A percentile compares a stretch with the other conserved stretches of the same genome.
Conservation (phyloP, 2,113 vertebrate species). For the Callocephalon fimbriatum region DNA sequence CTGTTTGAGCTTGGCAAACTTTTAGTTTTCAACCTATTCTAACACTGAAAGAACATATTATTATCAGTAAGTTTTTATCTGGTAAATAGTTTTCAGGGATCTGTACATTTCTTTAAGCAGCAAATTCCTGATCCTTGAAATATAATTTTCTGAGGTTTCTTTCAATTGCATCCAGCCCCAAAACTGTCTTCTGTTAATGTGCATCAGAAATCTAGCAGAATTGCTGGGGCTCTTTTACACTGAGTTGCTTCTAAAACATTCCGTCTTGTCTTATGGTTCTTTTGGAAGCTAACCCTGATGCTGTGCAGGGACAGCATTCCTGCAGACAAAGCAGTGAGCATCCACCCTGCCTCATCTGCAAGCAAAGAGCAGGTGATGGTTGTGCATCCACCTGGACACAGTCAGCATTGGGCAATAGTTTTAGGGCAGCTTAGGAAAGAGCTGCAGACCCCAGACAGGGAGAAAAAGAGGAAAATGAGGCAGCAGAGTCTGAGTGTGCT, state of each 20-base stretch:
- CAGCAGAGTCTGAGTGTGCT: neutral
- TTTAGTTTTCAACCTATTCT: neutral
- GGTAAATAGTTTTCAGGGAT: neutral
- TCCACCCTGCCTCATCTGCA: fast-evolving
- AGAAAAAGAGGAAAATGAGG: neutral
- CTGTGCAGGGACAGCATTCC: neutral
- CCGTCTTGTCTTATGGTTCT: fast-evolving
- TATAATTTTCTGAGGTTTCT: neutral
- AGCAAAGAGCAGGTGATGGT: fast-evolving
- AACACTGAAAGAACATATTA: fast-evolving
- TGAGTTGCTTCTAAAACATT: neutral
- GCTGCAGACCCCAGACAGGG: neutral
- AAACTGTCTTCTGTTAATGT: neutral
- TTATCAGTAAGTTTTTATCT: neutral
- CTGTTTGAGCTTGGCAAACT: neutral
- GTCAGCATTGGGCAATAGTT: fast-evolving
- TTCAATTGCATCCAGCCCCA: neutral
- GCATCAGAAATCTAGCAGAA: neutral
- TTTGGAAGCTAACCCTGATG: neutral
- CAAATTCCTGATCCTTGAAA: neutral
- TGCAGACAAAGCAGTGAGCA: neutral
- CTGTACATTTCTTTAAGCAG: neutral
- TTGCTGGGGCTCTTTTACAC: neutral
- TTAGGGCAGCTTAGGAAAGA: neutral
- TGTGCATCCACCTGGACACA: fast-evolving